A percentile compares a stretch with the other conserved stretches of the same genome.
phyloP scores from a whole-genome alignment of 2,797 vertebrate genomes.

The Muscicapa striata region DNA sequence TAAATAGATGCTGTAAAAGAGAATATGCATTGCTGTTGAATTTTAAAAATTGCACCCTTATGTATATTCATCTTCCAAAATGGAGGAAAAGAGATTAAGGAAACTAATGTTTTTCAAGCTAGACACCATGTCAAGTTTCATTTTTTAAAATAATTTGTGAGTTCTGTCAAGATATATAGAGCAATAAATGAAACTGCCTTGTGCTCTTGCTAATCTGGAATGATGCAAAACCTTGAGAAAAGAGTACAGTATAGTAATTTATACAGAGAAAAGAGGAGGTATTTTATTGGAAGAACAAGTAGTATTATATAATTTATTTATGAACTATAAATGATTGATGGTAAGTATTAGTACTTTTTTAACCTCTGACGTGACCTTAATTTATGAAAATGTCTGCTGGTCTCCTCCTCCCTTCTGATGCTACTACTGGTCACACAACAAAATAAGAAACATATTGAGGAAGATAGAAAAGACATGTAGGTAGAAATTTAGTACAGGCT shows the following conservation, averaged over 20 bases:
- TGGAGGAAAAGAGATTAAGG: background rate
- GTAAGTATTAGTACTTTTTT: background rate
- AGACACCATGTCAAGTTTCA: background rate
- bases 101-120: background rate
- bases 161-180: background rate
- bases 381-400: background rate
- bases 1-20: background rate
- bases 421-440: background rate
- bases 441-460: background rate
- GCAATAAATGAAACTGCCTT: background rate
- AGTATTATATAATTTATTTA: background rate
- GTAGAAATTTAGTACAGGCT: background rate
- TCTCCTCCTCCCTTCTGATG: background rate
- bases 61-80: background rate
- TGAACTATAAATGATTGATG: background rate
- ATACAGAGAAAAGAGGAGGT: background rate
- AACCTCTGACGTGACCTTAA: background rate
- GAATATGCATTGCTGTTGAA: background rate
- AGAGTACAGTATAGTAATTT: background rate
- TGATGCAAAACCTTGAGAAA: background rate
- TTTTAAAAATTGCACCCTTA: background rate
- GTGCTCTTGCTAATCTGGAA: background rate
- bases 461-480: background rate
- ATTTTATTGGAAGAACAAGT: background rate
- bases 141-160: slow-evolving; percentile 8